Conservation (phyloP, 1,140 invertebrate genomes). For the Drosophila chauvacae region DNA sequence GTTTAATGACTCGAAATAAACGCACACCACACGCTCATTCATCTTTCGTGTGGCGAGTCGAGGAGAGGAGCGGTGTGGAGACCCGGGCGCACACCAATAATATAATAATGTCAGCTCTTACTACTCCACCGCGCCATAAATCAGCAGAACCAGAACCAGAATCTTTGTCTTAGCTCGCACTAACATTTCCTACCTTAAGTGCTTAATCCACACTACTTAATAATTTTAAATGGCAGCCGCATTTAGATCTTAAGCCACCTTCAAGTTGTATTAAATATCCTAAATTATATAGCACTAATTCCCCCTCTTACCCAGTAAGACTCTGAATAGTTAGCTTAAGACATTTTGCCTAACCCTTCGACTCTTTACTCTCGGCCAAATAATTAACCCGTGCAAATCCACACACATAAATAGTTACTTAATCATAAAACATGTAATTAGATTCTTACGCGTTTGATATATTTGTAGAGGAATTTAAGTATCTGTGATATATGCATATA, state of each 20-base stretch:
- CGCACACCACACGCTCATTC: constrained; percentile 57
- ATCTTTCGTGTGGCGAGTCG: constrained; percentile 26
- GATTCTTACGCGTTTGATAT: constrained; percentile 27
- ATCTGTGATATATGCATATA: constrained; percentile 76
- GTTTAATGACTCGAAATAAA: constrained; percentile 74
- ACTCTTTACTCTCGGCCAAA: constrained; percentile 46
- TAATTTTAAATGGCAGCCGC: constrained; percentile 38
- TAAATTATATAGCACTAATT: constrained; percentile 6
- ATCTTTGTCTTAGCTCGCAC: constrained; percentile 43
- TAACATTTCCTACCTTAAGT: constrained; percentile 54
- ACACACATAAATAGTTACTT: constrained; percentile 34
- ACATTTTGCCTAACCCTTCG: constrained; percentile 24
- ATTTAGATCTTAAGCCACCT: constrained; percentile 25
- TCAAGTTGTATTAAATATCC: constrained; percentile 48
- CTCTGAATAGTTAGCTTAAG: constrained; percentile 22
- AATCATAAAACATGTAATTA: constrained; percentile 35
- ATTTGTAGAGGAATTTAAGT: constrained; percentile 52
- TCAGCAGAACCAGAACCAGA: constrained; percentile 24
- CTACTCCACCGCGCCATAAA: constrained; percentile 27
- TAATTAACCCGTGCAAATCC: constrained; percentile 23
- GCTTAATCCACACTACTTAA: constrained; percentile 49
- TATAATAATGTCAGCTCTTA: constrained; percentile 23
- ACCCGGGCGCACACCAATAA: constrained; percentile 24
- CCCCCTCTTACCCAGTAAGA: constrained; percentile 5
- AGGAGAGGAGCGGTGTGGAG: background rate